These are phyloP conservation scores for Mus caroli DNA, from an alignment of 2,797 vertebrate species.

Conservation along the genomic window DNA sequence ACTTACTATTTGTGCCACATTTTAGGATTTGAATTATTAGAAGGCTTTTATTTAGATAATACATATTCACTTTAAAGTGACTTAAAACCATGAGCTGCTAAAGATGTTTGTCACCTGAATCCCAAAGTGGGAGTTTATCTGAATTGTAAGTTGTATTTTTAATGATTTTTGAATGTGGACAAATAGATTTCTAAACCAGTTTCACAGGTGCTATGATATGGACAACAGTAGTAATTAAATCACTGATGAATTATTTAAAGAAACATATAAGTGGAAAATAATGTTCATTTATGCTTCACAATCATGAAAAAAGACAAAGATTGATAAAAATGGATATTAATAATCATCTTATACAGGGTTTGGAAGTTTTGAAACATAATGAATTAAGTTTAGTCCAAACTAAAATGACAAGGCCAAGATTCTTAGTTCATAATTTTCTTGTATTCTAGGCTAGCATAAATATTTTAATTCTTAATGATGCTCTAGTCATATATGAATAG, in stretches of 20 bases:
- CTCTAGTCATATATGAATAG: not conserved
- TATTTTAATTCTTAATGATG: not conserved
- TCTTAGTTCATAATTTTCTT: not conserved
- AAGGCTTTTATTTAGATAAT: not conserved
- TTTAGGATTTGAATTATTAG: not conserved
- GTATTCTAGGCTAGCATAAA: not conserved
- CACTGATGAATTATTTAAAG: not conserved
- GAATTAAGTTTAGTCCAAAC: not conserved
- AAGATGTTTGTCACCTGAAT: not conserved
- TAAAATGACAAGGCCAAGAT: not conserved
- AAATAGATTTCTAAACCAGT: not conserved
- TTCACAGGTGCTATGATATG: not conserved
- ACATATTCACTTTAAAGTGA: not conserved
- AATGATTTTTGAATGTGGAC: not conserved
- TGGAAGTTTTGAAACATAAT: not conserved
- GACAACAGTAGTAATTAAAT: not conserved
- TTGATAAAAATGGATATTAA: not conserved
- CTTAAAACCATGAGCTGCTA: not conserved
- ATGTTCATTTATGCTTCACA: not conserved
- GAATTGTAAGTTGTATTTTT: not conserved
- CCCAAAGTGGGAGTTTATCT: not conserved
- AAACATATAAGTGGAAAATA: not conserved
- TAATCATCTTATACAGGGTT: not conserved
- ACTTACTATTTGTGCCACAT: not conserved
- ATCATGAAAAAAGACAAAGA: not conserved